A percentile compares a stretch with the other conserved stretches of the same genome.
Evolutionary conservation across 2,113 vertebrate species (phyloP).

Genomic region (Rhinichthys klamathensis): DNA sequence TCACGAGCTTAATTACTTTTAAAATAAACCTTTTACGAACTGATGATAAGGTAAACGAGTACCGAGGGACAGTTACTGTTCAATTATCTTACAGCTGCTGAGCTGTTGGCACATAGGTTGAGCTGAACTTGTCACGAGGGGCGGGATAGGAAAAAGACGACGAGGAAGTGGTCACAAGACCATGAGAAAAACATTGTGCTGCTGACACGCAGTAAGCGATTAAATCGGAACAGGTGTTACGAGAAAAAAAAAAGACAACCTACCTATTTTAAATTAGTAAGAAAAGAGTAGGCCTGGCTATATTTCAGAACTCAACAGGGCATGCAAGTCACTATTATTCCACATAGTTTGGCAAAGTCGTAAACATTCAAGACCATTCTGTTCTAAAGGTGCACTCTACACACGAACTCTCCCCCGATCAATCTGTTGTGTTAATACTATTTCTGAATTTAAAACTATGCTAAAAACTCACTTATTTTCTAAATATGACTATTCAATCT

Average conservation of each 20-base stretch:
- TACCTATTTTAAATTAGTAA: background rate
- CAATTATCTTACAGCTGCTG: constrained; percentile 30
- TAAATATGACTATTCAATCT: too few species aligned
- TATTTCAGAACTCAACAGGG: background rate
- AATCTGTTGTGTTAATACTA: too few species aligned
- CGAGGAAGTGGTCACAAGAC: constrained; percentile 38
- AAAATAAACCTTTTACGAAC: constrained; percentile 27
- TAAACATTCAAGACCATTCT: too few species aligned
- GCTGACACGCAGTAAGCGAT: constrained; percentile 2
- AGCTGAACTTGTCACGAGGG: constrained; percentile 10
- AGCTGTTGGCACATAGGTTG: constrained; percentile 5
- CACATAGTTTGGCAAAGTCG: too few species aligned
- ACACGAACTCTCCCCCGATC: too few species aligned
- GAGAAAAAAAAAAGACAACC: background rate
- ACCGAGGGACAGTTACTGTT: background rate
- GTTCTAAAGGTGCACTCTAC: too few species aligned
- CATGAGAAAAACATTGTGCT: constrained; percentile 19
- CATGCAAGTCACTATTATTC: too few species aligned
- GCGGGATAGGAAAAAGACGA: constrained; percentile 27
- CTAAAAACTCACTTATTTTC: too few species aligned
- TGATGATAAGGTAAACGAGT: background rate
- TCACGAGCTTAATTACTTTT: constrained; percentile 32
- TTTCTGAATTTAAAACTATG: too few species aligned
- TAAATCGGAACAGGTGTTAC: constrained; percentile 9
- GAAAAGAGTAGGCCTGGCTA: background rate